Evolutionary conservation across 2,888 invertebrate genomes (phyloP), one percentile per base, ranked within the genome.

Genomic region (Cotesia congregata): DNA sequence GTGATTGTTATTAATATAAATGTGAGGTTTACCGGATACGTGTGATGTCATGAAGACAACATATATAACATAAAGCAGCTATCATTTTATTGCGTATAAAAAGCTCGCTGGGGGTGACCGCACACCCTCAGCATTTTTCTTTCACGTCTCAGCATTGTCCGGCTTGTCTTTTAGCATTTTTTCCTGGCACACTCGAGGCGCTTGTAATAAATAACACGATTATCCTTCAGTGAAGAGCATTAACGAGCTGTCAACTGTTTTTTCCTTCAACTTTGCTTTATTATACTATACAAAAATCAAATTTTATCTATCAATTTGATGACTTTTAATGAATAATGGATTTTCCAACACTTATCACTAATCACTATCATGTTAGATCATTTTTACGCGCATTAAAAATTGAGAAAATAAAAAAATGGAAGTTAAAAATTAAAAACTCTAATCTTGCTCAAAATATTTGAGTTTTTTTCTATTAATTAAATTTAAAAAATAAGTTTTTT

Each of bases 41-140:
- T 50, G 61, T 65, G 30, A 74, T 72, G 50, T 65, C 65, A 20
- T 17, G 17, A 7, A 5, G 69, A 74, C 75, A 74, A 79, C 78
- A 80, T 74, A 69, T 75, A 69, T 67, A 72, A 76, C 76, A 71
- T 78, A 79, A 79, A 76, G 77, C 82, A 81, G 84, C 84, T 86
- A 85, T 85, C 84, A 85, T 85, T 85, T 86, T 86, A 85, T 85
- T 85, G 84, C 12, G 12, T 12, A 50, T 50, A 50, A 12, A 50
- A 50, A 50, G 7, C 83, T 79, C 82, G 80, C 79, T 72, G 82
- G 79, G 65, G 30, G 65, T 65, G 20, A 65, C 38, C 12, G 68
- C 69, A 41, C 69, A 50, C 15, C 41, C 41, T 62, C 7, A 40
- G 20, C 7, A 72, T 71, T 68, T 71, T 72, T 76, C 67, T 76